phyloP scores from a whole-genome alignment of 2,113 vertebrate species.

The Crotalus viridis region DNA sequence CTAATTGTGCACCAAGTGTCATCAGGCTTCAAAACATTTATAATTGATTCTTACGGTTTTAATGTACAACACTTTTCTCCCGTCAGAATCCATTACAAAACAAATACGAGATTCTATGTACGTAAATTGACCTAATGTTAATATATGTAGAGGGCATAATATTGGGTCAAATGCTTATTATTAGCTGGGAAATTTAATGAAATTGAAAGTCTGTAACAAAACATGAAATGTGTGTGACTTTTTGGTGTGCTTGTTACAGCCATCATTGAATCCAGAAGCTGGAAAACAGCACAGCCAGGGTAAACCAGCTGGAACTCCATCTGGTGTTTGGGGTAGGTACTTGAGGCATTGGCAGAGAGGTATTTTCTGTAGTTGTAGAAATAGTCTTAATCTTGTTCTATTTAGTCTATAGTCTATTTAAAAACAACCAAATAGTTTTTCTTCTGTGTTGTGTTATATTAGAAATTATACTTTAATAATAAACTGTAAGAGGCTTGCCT shows the following conservation, averaged over 20 bases:
- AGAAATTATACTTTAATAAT: neutral
- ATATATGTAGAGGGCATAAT: neutral
- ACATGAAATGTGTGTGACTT: neutral
- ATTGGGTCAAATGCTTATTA: neutral
- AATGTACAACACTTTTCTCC: neutral
- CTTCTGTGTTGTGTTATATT: neutral
- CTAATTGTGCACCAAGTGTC: neutral
- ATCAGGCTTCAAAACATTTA: neutral
- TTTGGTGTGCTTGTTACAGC: slow-evolving; percentile 71
- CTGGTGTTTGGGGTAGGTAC: slow-evolving; percentile 96
- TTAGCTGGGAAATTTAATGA: neutral
- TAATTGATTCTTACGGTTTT: neutral
- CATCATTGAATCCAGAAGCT: slow-evolving; percentile 97
- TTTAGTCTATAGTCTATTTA: neutral
- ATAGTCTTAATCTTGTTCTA: neutral
- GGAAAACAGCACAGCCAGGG: slow-evolving; percentile 88
- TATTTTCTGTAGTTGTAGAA: neutral
- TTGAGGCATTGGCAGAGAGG: neutral
- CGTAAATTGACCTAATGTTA: neutral
- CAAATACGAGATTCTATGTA: neutral
- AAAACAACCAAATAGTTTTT: neutral
- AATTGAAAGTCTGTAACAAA: neutral
- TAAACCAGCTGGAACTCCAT: slow-evolving; percentile 89
- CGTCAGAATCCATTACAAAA: neutral
- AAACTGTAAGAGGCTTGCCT: neutral